Base-by-base conservation (phyloP, 1,140 invertebrate genomes). In the Semibalanus balanoides region DNA sequence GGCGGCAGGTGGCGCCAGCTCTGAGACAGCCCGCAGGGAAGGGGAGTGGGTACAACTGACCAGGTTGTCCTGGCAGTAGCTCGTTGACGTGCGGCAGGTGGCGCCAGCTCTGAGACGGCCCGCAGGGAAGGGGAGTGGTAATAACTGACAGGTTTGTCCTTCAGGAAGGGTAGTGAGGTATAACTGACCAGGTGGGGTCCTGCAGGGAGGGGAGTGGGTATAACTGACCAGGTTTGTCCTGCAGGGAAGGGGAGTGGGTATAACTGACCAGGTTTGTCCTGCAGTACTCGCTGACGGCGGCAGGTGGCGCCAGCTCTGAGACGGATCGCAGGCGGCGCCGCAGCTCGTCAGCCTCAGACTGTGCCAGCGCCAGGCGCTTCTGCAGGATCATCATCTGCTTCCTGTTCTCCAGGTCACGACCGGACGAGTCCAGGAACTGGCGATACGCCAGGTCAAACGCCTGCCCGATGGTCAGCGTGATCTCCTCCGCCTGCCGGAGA, bases 381-480 rank as follows among this genome's bases (percentile, higher is more conserved):
- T 93, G 90, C 31, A 92, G 84, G 0, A 91, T 81, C 83, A 91
- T 88, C 31, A 89, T 85, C 80, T 90, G 87, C 79, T 90, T 87
- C 80, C 91, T 89, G 19, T 89, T 83, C 82, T 93, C 92, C 70
- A 90, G 80, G 83, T 93, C 91, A 80, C 89, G 88, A 1, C 90
- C 90, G 9, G 90, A 91, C 0, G 90, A 91, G 79, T 93, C 92
- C 75, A 93, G 82, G 82, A 93, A 94, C 78, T 90, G 85, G 79
- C 86, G 84, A 84, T 98, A 98, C n/a, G 96, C 96, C 79, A 98
- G 87, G 85, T 98, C 95, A 85, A 98, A 98, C 0, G 96, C 96
- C 83, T 98, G 96, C 3, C 96, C 96, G 80, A 98, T 97, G 22
- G 96, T 98, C 77, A 98, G 85, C 19, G 95, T 98, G 76, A 98